These are phyloP conservation scores for Lophotriccus pileatus DNA, from an alignment of 2,797 vertebrate species.

Conservation along the genomic window DNA sequence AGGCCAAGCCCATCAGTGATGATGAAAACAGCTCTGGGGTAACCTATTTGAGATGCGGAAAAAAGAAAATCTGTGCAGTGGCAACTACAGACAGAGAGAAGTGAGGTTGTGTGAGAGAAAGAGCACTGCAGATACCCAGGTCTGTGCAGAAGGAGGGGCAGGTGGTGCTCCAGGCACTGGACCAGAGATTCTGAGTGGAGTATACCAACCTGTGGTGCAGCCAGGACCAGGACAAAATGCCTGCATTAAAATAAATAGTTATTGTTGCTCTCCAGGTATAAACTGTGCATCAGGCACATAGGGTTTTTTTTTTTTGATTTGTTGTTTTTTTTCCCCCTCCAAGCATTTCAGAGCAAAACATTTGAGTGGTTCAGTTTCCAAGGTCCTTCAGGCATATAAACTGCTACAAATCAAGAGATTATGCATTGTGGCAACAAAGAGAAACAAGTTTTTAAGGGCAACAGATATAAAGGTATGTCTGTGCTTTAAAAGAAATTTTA, in stretches of 20 bases:
- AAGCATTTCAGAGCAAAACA: neutral
- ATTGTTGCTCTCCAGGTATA: neutral
- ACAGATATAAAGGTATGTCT: fast-evolving
- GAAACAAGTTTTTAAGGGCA: neutral
- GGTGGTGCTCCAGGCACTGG: neutral
- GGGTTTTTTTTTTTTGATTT: no score
- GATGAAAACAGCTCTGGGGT: neutral
- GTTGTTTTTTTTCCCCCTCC: fast-evolving
- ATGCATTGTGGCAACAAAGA: neutral
- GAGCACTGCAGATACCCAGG: neutral
- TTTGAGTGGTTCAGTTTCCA: neutral
- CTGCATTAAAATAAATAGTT: neutral
- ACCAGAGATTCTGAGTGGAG: neutral
- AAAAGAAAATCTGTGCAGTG: neutral
- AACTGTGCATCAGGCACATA: neutral
- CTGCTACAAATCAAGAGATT: neutral
- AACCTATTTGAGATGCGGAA: fast-evolving
- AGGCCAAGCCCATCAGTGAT: no score
- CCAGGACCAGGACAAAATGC: neutral
- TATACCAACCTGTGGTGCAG: neutral
- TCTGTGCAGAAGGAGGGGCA: neutral
- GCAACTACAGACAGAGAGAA: neutral
- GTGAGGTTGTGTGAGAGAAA: neutral
- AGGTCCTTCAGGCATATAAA: neutral
- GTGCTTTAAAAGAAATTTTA: neutral